Conservation (phyloP, 2,113 vertebrate species). For the Caracal caracal region DNA sequence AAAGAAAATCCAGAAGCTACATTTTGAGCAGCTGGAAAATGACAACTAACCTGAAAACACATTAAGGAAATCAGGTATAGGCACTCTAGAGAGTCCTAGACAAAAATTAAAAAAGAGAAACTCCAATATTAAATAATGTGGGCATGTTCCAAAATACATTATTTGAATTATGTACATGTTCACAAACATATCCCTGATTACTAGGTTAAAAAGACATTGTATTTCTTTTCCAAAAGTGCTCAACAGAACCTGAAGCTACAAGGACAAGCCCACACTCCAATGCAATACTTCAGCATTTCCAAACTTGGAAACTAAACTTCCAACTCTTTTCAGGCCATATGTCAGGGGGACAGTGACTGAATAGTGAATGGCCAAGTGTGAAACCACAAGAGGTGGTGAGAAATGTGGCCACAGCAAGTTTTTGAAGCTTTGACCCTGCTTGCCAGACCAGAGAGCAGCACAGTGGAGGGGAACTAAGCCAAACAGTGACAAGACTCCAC, state of each 20-base stretch:
- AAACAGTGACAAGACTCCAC: neutral
- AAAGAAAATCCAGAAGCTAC: slow-evolving; percentile 44
- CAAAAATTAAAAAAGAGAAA: slow-evolving; percentile 42
- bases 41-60: slow-evolving; percentile 15
- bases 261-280: neutral
- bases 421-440: slow-evolving; percentile 34
- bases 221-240: slow-evolving; percentile 47
- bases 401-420: slow-evolving; percentile 15
- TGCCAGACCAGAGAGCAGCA: neutral
- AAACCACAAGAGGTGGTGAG: slow-evolving; percentile 25
- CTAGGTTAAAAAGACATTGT: slow-evolving; percentile 28
- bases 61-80: neutral
- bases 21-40: slow-evolving; percentile 52
- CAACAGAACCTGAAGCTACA: neutral
- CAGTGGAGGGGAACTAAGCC: neutral
- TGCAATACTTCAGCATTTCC: slow-evolving; percentile 15
- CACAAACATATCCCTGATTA: neutral
- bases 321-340: slow-evolving; percentile 31
- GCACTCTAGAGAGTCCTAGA: neutral
- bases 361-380: slow-evolving; percentile 37
- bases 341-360: slow-evolving; percentile 26
- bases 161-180: slow-evolving; percentile 54
- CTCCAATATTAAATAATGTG: slow-evolving; percentile 39
- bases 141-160: neutral
- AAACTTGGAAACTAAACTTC: slow-evolving; percentile 54